Percentiles rank a stretch among this genome's conserved stretches.
phyloP scores from a whole-genome alignment of 2,797 vertebrate genomes.

The Sebastes itinus region DNA sequence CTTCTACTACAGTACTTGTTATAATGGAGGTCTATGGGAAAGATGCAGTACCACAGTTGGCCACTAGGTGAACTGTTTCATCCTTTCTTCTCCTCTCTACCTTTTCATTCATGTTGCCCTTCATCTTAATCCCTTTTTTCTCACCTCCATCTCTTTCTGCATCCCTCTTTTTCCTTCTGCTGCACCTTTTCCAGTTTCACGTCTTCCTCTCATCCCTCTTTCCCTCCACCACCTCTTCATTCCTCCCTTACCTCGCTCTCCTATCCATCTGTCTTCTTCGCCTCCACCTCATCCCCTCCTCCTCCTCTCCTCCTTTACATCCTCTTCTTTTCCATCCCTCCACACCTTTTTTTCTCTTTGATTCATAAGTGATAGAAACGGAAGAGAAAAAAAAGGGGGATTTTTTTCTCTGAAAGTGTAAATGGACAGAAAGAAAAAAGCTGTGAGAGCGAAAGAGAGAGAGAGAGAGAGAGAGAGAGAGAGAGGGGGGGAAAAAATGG shows the following conservation, averaged over 20 bases:
- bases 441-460: not conserved
- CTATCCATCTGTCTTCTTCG: not conserved
- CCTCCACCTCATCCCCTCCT: not conserved
- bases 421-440: not conserved
- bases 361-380: not conserved
- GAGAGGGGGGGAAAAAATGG: conserved; percentile 4
- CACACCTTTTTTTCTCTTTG: not conserved
- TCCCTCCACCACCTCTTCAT: not conserved
- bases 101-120: not conserved
- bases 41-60: no score
- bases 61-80: no score
- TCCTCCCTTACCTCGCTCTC: not conserved
- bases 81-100: not conserved
- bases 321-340: not conserved
- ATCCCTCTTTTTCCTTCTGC: not conserved
- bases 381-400: not conserved
- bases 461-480: not conserved
- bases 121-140: not conserved
- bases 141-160: not conserved
- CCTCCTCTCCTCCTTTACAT: not conserved
- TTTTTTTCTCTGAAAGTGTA: not conserved
- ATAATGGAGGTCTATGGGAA: no score
- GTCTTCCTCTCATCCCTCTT: not conserved
- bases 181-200: not conserved
- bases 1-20: no score